Base-by-base conservation (phyloP, 92 coral and sea anemone genomes). In the Diadumene lineata region DNA sequence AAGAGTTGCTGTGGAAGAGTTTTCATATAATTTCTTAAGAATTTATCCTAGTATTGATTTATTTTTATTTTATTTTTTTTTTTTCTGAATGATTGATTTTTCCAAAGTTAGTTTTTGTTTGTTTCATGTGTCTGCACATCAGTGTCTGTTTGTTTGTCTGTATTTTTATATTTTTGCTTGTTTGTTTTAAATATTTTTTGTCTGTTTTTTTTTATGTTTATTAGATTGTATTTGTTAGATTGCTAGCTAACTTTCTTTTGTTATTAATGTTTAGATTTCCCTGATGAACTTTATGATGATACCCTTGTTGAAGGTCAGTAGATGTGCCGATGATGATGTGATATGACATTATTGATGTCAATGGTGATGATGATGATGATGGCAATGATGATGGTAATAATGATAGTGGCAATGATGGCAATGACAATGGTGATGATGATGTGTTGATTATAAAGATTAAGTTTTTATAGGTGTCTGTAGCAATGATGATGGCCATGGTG, bases 241-340 rank as follows among this genome's bases (percentile, higher is more conserved):
- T n/a, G n/a, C n/a, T n/a, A n/a, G n/a, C n/a, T n/a, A n/a, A n/a
- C n/a, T n/a, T n/a, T n/a, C n/a, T n/a, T n/a, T n/a, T n/a, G n/a
- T n/a, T n/a, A n/a, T n/a, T n/a, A n/a, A n/a, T n/a, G n/a, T n/a
- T n/a, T n/a, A n/a, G 72, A 48, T 22, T 7, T 34, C 56, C 8
- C 30, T 29, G 72, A 67, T 19, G 72, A 67, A 7, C 29, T 67
- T 4, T 67, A 67, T 67, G 72, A 67, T 27, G 72, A 67, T 26
- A 67, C 72, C 1, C 13, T 67, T 43, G 72, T 11, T 62, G 43
- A 0, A 62, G 68, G 68, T 62, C 4, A 62, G 68, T 62, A 19
- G 25, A 16, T 53, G 18, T 2, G 26, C 22, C 16, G 11, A 58
- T 22, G 31, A 58, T 58, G 31, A 58, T 58, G 64, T 44, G 17